Percentiles rank a stretch among this genome's conserved stretches.
Evolutionary conservation across 2,113 vertebrate genomes (phyloP).

Genomic region (Elanus axillaris): DNA sequence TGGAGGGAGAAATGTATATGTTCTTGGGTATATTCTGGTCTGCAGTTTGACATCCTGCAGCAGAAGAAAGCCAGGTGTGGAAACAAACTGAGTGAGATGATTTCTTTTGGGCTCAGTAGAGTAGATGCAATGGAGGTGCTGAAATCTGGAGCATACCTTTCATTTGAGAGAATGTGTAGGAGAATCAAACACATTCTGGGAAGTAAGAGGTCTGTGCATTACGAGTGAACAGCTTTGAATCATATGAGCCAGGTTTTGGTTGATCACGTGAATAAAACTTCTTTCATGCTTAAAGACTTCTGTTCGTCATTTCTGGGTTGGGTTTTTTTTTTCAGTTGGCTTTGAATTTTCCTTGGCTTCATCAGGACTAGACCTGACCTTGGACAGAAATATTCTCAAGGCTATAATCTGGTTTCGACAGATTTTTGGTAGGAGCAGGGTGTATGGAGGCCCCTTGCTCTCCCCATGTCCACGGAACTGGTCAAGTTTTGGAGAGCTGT

Average conservation of each 20-base stretch:
- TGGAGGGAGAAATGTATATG: not conserved
- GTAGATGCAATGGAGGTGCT: not conserved
- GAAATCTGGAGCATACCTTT: slow-evolving; percentile 35
- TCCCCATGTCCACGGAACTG: not conserved
- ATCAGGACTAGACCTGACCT: not conserved
- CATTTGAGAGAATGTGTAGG: not conserved
- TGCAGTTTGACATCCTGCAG: not conserved
- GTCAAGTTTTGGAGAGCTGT: not conserved
- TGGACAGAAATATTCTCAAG: not conserved
- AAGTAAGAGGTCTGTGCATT: not conserved
- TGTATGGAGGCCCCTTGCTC: not conserved
- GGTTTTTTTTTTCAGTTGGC: not conserved
- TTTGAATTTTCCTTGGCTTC: slow-evolving; percentile 17
- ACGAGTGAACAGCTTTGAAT: not conserved
- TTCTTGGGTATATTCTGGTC: not conserved
- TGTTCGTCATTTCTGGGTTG: not conserved
- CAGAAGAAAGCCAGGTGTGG: slow-evolving; percentile 45
- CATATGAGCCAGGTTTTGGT: not conserved
- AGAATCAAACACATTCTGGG: slow-evolving; percentile 1
- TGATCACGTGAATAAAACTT: not conserved
- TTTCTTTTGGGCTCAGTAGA: not conserved
- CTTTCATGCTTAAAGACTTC: not conserved
- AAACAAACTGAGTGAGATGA: not conserved
- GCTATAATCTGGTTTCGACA: not conserved
- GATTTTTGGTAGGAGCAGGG: not conserved